Evolutionary conservation across 2,113 vertebrate species (phyloP).

Genomic region (Urocolius indicus): DNA sequence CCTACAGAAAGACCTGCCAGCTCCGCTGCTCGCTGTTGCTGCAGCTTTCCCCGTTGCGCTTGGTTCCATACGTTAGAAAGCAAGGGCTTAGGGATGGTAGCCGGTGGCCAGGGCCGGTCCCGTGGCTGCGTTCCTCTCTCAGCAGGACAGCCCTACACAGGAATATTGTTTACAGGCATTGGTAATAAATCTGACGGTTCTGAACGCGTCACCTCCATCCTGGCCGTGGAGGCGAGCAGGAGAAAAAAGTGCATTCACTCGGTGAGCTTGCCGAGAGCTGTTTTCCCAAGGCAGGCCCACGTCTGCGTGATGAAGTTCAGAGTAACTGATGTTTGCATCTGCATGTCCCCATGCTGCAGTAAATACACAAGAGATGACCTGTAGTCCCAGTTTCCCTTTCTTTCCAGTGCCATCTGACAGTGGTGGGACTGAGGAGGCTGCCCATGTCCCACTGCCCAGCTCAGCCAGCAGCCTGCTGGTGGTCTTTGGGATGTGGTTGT

Average conservation of each 20-base stretch:
- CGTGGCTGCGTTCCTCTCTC: conserved; percentile 20
- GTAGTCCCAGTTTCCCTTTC: conserved; percentile 3
- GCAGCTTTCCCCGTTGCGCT: background rate
- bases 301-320: conserved; percentile 59
- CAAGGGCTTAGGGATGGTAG: background rate
- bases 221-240: conserved; percentile 30
- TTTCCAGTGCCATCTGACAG: background rate
- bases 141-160: conserved; percentile 60
- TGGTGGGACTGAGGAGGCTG: background rate
- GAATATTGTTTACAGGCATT: conserved; percentile 72
- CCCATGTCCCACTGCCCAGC: background rate
- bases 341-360: conserved; percentile 30
- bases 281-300: conserved; percentile 50
- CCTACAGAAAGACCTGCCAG: background rate
- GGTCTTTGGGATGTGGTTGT: background rate
- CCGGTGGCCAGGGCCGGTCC: background rate
- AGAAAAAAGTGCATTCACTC: conserved; percentile 60
- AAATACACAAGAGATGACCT: conserved; percentile 30
- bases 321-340: conserved; percentile 71
- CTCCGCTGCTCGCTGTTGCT: background rate
- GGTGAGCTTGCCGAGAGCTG: conserved; percentile 14
- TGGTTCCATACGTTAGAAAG: conserved; percentile 24
- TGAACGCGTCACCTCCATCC: conserved; percentile 53
- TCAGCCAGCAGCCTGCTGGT: background rate
- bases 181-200: conserved; percentile 65